A percentile compares a stretch with the other conserved stretches of the same genome.
Conservation (phyloP, 2,113 vertebrate genomes). For the Microcebus lehilahytsara region DNA sequence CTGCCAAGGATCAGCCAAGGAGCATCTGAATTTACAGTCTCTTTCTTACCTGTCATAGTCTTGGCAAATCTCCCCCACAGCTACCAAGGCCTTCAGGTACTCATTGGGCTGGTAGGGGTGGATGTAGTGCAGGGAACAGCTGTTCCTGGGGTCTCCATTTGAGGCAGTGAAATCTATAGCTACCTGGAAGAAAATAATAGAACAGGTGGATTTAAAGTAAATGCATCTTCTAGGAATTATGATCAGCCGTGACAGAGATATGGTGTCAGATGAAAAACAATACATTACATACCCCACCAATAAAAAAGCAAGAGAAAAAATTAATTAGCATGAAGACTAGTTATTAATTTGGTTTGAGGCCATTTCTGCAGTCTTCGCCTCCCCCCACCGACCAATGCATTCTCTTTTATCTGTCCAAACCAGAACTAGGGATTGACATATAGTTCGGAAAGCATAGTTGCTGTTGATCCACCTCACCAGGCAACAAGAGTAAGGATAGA, state of each 20-base stretch:
- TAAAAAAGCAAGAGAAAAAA: neutral
- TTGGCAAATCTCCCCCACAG: conserved; percentile 99
- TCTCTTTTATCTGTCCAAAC: neutral
- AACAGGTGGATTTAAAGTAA: neutral
- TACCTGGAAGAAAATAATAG: conserved; percentile 86
- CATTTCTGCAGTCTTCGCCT: neutral
- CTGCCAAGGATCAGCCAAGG: neutral
- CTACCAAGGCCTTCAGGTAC: conserved; percentile 97
- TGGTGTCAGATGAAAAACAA: neutral
- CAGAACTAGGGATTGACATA: neutral
- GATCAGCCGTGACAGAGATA: neutral
- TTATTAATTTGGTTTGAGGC: neutral
- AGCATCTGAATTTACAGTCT: conserved; percentile 20
- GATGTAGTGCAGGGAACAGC: conserved; percentile 98
- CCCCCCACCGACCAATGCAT: rapidly evolving
- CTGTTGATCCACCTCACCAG: neutral
- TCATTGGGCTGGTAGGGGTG: conserved; percentile 98
- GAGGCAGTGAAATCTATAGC: conserved; percentile 98
- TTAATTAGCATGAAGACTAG: neutral
- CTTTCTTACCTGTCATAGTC: conserved; percentile 97
- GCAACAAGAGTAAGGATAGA: neutral
- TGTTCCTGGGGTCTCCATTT: conserved; percentile 96
- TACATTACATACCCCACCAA: neutral
- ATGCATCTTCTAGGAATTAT: neutral
- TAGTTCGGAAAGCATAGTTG: neutral